phyloP scores from a whole-genome alignment of 2,113 vertebrate genomes.

The Triplophysa siluroides region DNA sequence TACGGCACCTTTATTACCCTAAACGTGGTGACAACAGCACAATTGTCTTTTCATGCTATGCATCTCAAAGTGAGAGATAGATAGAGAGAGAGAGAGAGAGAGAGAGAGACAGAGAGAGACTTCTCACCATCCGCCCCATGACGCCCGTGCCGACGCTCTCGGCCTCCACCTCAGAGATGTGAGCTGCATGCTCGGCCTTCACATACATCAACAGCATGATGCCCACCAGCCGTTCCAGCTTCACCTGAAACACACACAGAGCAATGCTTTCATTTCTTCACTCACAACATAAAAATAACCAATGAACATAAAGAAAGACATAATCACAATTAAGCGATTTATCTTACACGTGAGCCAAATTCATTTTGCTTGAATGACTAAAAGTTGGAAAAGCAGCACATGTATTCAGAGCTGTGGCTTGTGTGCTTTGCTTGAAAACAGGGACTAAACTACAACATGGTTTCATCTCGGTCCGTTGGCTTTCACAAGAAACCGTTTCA shows the following conservation, averaged over 20 bases:
- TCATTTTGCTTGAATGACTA: no score
- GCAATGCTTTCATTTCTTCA: no score
- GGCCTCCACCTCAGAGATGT: conserved; percentile 86
- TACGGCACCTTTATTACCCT: conserved; percentile 98
- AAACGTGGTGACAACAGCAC: not conserved
- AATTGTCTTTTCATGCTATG: not conserved
- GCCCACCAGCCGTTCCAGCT: conserved; percentile 88
- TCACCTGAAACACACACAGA: conserved; percentile 77
- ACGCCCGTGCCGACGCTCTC: conserved; percentile 96
- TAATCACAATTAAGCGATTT: no score
- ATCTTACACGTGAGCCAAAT: no score
- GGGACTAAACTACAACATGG: no score
- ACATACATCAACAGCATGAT: conserved; percentile 94
- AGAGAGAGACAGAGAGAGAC: not conserved
- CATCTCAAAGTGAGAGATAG: not conserved
- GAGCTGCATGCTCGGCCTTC: conserved; percentile 83
- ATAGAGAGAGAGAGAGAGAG: not conserved
- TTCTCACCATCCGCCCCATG: conserved; percentile 97
- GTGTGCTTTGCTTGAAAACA: no score
- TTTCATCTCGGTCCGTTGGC: no score
- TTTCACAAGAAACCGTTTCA: no score
- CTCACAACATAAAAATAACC: no score
- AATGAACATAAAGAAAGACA: no score
- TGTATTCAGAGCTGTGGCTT: no score
- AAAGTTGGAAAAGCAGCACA: no score